Evolutionary conservation across 2,797 vertebrate species (phyloP).

Genomic region (Dicrostonyx torquatus): DNA sequence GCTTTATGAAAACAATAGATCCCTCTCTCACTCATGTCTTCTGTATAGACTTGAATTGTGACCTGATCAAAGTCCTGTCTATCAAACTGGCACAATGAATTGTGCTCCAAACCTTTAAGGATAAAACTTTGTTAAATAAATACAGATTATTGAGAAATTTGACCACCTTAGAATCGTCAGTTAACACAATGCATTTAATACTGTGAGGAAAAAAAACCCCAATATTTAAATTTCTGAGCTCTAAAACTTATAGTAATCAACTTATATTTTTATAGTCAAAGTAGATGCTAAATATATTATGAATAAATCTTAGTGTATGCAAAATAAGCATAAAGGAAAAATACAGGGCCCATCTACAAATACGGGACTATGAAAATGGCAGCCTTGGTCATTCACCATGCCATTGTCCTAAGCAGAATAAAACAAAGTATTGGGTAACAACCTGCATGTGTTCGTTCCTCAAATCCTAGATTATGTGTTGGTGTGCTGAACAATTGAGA

Average conservation of each 20-base stretch:
- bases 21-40: neutral
- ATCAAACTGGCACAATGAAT: neutral
- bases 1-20: neutral
- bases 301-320: neutral
- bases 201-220: neutral
- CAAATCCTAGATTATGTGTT: neutral
- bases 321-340: conserved; percentile 9
- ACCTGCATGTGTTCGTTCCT: neutral
- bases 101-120: neutral
- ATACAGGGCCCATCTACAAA: neutral
- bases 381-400: neutral
- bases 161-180: neutral
- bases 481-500: neutral
- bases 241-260: neutral
- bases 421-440: neutral
- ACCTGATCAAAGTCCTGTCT: neutral
- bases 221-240: conserved; percentile 52
- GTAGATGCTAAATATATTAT: neutral
- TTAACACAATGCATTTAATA: conserved; percentile 17
- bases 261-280: neutral
- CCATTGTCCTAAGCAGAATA: neutral
- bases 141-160: neutral
- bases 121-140: neutral
- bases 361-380: neutral
- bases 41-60: neutral